These are phyloP conservation scores for Ditula angustiorana DNA, from an alignment of 2,888 invertebrate species.

Conservation along the genomic window DNA sequence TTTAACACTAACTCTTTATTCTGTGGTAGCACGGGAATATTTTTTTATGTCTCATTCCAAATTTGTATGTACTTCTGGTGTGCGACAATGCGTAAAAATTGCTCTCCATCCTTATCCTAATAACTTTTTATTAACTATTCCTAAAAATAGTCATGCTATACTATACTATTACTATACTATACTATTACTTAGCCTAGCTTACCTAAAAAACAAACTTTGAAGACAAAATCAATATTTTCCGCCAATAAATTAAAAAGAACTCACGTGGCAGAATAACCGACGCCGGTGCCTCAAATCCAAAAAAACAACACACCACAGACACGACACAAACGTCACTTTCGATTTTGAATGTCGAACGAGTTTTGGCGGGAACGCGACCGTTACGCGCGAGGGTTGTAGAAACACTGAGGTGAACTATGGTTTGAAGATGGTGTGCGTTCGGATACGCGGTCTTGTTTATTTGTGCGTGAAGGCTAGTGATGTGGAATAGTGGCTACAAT, in stretches of 20 bases:
- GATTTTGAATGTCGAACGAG: constrained; percentile 19
- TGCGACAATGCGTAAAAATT: background rate
- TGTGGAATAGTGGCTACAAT: background rate
- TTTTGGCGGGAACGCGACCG: constrained; percentile 26
- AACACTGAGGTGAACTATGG: constrained; percentile 22
- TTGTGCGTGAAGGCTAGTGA: constrained; percentile 5
- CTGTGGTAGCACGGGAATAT: no score
- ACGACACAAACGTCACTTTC: constrained; percentile 31
- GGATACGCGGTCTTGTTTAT: constrained; percentile 21
- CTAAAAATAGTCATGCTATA: constrained; percentile 1
- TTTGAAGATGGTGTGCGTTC: constrained; percentile 11
- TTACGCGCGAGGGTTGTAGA: background rate
- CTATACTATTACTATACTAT: background rate
- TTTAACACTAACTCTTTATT: no score
- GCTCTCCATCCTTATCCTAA: background rate
- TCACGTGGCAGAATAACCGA: constrained; percentile 26
- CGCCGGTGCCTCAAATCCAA: constrained; percentile 23
- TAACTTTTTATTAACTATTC: background rate
- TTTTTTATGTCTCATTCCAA: no score
- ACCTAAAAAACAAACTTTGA: background rate
- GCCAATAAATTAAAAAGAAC: background rate
- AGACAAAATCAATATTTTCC: background rate
- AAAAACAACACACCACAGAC: constrained; percentile 25
- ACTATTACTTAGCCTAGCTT: no score
- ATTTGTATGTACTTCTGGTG: background rate